Evolutionary conservation across 2,113 vertebrate genomes (phyloP).

Genomic region (Onychostruthus taczanowskii): DNA sequence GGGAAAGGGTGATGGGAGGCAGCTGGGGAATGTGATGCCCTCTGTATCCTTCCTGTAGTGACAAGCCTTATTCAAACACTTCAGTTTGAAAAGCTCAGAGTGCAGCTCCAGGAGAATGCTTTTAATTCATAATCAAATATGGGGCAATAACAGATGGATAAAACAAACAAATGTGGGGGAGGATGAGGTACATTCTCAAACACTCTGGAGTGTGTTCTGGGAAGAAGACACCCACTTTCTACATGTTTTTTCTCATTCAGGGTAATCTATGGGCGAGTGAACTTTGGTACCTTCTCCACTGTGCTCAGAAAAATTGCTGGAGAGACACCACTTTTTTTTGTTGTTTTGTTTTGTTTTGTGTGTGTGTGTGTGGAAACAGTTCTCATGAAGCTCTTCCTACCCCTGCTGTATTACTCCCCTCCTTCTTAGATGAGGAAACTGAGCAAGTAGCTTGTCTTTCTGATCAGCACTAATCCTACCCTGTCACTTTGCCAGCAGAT

Average conservation of each 20-base stretch:
- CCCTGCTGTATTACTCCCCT: not conserved
- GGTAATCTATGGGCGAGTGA: constrained; percentile 5
- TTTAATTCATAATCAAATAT: constrained; percentile 65
- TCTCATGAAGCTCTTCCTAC: not conserved
- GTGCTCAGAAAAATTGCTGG: not conserved
- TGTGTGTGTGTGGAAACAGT: not conserved
- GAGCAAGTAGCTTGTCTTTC: constrained; percentile 9
- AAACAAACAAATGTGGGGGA: constrained; percentile 57
- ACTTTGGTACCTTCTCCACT: constrained; percentile 19
- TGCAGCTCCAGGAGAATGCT: constrained; percentile 49
- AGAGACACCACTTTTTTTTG: not conserved
- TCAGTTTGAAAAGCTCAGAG: constrained; percentile 56
- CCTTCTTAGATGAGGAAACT: not conserved
- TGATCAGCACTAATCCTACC: not conserved
- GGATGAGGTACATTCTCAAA: constrained; percentile 40
- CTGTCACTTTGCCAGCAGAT: not conserved
- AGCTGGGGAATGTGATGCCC: constrained; percentile 61
- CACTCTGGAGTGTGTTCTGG: constrained; percentile 34
- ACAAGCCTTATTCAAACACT: constrained; percentile 68
- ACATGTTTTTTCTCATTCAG: constrained; percentile 24
- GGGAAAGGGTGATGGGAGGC: constrained; percentile 56
- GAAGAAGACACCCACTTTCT: constrained; percentile 37
- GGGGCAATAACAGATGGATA: constrained; percentile 66
- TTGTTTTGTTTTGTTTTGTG: not conserved
- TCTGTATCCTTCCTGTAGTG: constrained; percentile 61